These are phyloP conservation scores for Cryptus viduatorius DNA, from an alignment of 2,888 invertebrate species.

Conservation along the genomic window DNA sequence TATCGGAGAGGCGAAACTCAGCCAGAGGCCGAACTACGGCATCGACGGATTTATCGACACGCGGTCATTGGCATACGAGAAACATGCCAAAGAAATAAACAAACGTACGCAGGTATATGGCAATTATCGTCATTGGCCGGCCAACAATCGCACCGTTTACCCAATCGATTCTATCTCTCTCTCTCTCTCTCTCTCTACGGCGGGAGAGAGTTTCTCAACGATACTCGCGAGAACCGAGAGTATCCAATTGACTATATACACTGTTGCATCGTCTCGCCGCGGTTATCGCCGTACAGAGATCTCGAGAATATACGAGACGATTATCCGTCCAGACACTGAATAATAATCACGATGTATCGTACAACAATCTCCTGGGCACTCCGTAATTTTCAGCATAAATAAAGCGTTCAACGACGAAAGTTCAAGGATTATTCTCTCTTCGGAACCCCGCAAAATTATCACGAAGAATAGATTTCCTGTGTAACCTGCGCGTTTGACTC, in stretches of 20 bases:
- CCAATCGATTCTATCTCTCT: not conserved
- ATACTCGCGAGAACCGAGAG: slow-evolving; percentile 7
- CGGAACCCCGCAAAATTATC: not conserved
- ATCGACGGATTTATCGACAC: not conserved
- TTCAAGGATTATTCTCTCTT: slow-evolving; percentile 22
- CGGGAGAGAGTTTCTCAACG: not conserved
- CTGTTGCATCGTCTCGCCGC: slow-evolving; percentile 20
- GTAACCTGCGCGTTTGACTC: slow-evolving; percentile 1
- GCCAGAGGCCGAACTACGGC: not conserved
- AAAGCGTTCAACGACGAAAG: slow-evolving; percentile 23
- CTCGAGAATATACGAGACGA: slow-evolving; percentile 35
- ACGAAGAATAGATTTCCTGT: slow-evolving; percentile 35
- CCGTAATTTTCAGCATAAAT: slow-evolving; percentile 39
- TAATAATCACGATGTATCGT: slow-evolving; percentile 39
- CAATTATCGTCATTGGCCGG: slow-evolving; percentile 12
- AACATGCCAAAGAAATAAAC: not conserved
- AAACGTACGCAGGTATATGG: not conserved
- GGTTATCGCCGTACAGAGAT: slow-evolving; percentile 29
- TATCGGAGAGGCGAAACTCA: slow-evolving; percentile 3
- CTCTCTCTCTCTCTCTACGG: not conserved
- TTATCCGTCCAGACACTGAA: slow-evolving; percentile 28
- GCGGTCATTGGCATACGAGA: not conserved
- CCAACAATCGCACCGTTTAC: slow-evolving; percentile 5
- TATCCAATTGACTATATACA: slow-evolving; percentile 37
- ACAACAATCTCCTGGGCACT: slow-evolving; percentile 24